These are phyloP conservation scores for Drosophila malerkotliana DNA, from an alignment of 1,140 invertebrate genomes.

Conservation along the genomic window DNA sequence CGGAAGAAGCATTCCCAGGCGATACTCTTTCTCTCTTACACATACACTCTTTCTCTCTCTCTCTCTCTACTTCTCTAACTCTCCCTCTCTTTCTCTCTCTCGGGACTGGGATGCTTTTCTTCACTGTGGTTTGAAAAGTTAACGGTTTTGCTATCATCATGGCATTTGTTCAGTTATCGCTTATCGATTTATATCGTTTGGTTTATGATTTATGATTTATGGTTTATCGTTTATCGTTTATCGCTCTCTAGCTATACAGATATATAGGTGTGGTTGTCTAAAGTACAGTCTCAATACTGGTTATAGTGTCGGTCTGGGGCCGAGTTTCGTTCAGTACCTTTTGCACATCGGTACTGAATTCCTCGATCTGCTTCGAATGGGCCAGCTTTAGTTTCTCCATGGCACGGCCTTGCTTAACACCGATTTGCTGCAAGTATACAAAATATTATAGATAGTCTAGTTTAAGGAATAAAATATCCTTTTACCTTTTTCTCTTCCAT, in stretches of 20 bases:
- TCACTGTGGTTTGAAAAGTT: neutral
- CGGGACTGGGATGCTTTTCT: constrained; percentile 33
- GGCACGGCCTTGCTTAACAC: constrained; percentile 96
- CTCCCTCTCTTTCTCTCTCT: neutral
- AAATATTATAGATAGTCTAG: neutral
- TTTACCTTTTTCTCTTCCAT: constrained; percentile 97
- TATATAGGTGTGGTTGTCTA: constrained; percentile 55
- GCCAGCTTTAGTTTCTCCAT: constrained; percentile 96
- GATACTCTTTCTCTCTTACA: constrained; percentile 5
- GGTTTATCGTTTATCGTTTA: constrained; percentile 46
- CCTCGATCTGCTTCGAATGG: constrained; percentile 96
- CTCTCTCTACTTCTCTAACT: neutral
- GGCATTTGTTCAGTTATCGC: constrained; percentile 6
- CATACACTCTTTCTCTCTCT: constrained; percentile 3
- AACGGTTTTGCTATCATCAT: constrained; percentile 16
- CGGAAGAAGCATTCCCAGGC: constrained; percentile 32
- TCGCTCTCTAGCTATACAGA: constrained; percentile 48
- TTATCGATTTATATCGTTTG: constrained; percentile 16
- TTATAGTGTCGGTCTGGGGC: constrained; percentile 75
- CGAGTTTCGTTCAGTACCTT: constrained; percentile 87
- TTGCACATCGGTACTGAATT: constrained; percentile 95
- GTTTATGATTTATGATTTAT: neutral
- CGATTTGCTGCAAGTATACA: constrained; percentile 85
- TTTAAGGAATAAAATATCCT: neutral
- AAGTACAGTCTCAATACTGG: constrained; percentile 84